Evolutionary conservation across 2,113 vertebrate genomes (phyloP).

Genomic region (Bagarius yarrelli): DNA sequence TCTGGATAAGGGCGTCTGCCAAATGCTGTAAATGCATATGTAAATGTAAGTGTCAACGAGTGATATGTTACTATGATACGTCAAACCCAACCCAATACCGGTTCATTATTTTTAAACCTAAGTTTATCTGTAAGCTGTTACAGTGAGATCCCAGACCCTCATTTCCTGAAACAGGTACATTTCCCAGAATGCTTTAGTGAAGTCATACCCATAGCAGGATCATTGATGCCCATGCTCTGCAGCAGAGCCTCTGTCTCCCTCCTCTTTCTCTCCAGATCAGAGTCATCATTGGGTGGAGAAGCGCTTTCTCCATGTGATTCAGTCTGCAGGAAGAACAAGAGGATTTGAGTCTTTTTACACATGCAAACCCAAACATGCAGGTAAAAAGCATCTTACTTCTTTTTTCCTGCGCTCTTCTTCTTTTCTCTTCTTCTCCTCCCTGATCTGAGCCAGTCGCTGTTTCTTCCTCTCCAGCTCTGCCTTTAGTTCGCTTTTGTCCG

Average conservation of each 20-base stretch:
- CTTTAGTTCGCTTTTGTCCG: constrained; percentile 75
- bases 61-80: not conserved
- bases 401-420: constrained; percentile 77
- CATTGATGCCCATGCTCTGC: constrained; percentile 93
- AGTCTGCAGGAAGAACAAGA: constrained; percentile 61
- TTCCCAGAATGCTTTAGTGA: constrained; percentile 14
- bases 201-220: constrained; percentile 84
- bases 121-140: not conserved
- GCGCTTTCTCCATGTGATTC: constrained; percentile 78
- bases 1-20: no score
- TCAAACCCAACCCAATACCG: not conserved
- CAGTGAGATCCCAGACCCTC: not conserved
- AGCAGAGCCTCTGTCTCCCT: constrained; percentile 94
- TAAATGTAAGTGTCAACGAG: not conserved
- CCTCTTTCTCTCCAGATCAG: constrained; percentile 95
- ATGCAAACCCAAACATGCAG: not conserved
- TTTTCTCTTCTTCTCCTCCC: constrained; percentile 76
- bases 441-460: constrained; percentile 74
- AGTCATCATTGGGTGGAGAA: constrained; percentile 82
- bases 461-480: constrained; percentile 77
- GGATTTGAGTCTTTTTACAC: not conserved
- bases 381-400: constrained; percentile 57
- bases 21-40: no score
- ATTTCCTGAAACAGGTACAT: not conserved
- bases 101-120: not conserved